These are phyloP conservation scores for Torymus texanus DNA, from an alignment of 2,888 invertebrate species.

Conservation along the genomic window DNA sequence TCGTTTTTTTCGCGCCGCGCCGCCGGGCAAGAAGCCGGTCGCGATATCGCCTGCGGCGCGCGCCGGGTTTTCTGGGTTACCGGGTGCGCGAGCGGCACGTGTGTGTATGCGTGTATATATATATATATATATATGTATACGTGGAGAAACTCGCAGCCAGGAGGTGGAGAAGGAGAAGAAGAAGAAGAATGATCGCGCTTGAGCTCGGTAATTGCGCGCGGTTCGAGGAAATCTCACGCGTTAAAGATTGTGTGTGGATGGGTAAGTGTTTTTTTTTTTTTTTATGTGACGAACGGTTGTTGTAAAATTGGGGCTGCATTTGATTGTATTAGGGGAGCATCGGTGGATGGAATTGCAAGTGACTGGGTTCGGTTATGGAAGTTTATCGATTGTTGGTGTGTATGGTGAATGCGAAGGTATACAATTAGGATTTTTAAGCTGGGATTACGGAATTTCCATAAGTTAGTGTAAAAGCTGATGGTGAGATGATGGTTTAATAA, in stretches of 20 bases:
- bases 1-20: not conserved
- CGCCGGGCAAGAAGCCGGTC: constrained; percentile 31
- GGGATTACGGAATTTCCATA: too few species aligned
- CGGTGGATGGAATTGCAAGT: too few species aligned
- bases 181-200: constrained; percentile 51
- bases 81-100: constrained; percentile 28
- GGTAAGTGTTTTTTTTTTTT: not conserved
- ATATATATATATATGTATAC: constrained; percentile 6
- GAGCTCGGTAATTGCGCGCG: constrained; percentile 54
- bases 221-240: constrained; percentile 46
- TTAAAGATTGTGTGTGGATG: constrained; percentile 27
- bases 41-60: constrained; percentile 35
- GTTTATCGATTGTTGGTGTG: too few species aligned
- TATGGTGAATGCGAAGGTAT: too few species aligned
- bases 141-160: constrained; percentile 32
- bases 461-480: too few species aligned
- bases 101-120: constrained; percentile 36
- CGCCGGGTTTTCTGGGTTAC: constrained; percentile 47
- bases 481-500: too few species aligned
- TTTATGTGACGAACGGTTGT: too few species aligned
- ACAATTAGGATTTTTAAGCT: too few species aligned
- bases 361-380: too few species aligned
- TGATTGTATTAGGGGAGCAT: too few species aligned
- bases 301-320: too few species aligned
- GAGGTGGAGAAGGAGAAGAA: too few species aligned